Base-by-base conservation (phyloP, 2,113 vertebrate genomes). In the Ophthalmolycus amberensis region DNA sequence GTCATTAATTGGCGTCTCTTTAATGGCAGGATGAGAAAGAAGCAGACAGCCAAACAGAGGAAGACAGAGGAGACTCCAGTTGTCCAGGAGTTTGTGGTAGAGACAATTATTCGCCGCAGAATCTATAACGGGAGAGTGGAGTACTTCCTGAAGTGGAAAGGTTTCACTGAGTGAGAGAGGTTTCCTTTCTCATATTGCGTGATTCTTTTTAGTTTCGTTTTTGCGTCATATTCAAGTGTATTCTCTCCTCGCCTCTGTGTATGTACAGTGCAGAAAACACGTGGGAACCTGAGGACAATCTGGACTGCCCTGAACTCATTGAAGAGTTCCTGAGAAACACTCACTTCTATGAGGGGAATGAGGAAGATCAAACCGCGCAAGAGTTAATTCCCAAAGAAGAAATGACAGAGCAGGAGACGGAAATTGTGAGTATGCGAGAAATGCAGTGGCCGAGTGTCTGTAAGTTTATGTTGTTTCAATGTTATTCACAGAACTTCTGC, bases 71-170 rank as follows among this genome's bases (percentile, higher is more conserved):
- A 99, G 94, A 95, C 97, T 42, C 94, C 96, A 79, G 95, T 94
- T n/a, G 94, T 95, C 18, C 95, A 99, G 94, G 98, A 99, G 94
- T 99, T 99, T 95, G 97, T 97, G 84, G 98, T 99, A 80, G 98
- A 99, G 78, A 98, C 97, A 92, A 99, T 99, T 32, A 94, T 99
- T 79, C 97, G 96, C 62, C 95, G 97, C 79, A 96, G 98, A 85
- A 94, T 99, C 83, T 96, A 95, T 60, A 96, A 99, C 86, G 98
- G 98, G 80, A 97, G 97, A 91, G 98, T 99, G 89, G 98, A 99
- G 83, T 99, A 99, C 93, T 99, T 96, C 89, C 95, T 99, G 72
- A 99, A 99, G 92, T 99, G 98, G 98, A 99, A 99, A 94, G 98
- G 98, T 82, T 99, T 99, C 92, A 98, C 98, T 27, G 98, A 99